Evolutionary conservation across 2,113 vertebrate genomes (phyloP).

Genomic region (Clarias gariepinus): DNA sequence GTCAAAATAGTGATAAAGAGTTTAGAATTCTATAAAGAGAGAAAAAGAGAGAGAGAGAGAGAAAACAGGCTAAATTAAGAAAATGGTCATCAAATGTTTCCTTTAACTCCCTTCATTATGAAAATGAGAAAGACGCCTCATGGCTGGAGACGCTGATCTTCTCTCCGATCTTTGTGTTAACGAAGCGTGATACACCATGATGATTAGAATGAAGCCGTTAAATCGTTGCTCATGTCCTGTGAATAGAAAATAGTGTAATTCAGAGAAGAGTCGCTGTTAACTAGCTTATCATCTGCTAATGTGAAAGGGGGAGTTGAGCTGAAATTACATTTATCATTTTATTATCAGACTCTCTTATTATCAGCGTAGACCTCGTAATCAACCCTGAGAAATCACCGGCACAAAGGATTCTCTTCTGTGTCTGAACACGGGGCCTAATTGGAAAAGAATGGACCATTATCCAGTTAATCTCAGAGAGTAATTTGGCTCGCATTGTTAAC

Average conservation of each 20-base stretch:
- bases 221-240: slow-evolving; percentile 3
- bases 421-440: slow-evolving; percentile 8
- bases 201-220: slow-evolving; percentile 21
- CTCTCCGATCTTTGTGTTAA: slow-evolving; percentile 13
- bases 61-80: neutral
- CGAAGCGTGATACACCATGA: neutral
- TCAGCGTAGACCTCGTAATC: slow-evolving; percentile 2
- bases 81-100: neutral
- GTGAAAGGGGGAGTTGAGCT: slow-evolving; percentile 24
- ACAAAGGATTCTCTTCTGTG: slow-evolving; percentile 1
- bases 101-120: neutral
- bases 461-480: neutral
- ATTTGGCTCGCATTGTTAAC: slow-evolving; percentile 2
- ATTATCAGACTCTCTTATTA: slow-evolving; percentile 28
- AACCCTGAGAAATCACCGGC: slow-evolving; percentile 14
- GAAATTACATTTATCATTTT: slow-evolving; percentile 43
- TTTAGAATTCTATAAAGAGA: neutral
- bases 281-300: slow-evolving; percentile 31
- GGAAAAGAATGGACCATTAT: slow-evolving; percentile 30
- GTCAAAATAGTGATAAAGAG: neutral
- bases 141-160: slow-evolving; percentile 10
- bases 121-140: neutral
- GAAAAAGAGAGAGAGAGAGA: neutral
- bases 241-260: slow-evolving; percentile 21
- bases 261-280: slow-evolving; percentile 14